Evolutionary conservation across 2,113 vertebrate genomes (phyloP).

Genomic region (Tupaia tana): DNA sequence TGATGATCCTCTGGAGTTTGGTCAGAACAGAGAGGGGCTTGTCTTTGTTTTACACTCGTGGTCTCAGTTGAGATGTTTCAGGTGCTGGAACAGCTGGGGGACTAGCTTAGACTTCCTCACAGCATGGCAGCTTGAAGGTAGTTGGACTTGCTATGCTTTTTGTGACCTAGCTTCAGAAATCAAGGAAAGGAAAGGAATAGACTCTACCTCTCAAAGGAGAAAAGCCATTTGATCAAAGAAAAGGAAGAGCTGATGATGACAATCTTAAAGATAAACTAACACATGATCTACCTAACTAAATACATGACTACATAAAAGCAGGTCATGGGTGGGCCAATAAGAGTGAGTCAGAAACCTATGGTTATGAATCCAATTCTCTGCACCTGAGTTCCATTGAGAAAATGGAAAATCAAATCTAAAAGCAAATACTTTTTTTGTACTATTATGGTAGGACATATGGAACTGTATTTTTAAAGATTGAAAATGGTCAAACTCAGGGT

Average conservation of each 20-base stretch:
- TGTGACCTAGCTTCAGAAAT: not conserved
- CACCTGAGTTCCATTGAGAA: not conserved
- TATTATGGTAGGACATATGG: not conserved
- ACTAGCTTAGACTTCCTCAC: not conserved
- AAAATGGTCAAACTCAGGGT: not conserved
- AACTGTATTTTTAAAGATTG: not conserved
- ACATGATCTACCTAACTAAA: not conserved
- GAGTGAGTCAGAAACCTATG: not conserved
- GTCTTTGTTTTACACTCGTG: not conserved
- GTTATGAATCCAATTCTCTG: not conserved
- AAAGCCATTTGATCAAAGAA: not conserved
- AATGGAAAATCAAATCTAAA: slow-evolving; percentile 9
- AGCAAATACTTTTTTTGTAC: not conserved
- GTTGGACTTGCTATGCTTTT: not conserved
- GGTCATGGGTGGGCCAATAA: not conserved
- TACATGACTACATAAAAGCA: not conserved
- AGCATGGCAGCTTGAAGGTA: not conserved
- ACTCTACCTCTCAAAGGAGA: not conserved
- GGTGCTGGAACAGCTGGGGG: not conserved
- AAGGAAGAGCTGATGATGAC: not conserved
- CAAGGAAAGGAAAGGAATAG: not conserved
- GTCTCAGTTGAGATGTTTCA: not conserved
- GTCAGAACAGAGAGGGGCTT: not conserved
- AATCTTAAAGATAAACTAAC: not conserved
- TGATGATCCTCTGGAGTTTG: not conserved